phyloP scores from a whole-genome alignment of 64 coral and sea anemone genomes.

The Montipora sp. region DNA sequence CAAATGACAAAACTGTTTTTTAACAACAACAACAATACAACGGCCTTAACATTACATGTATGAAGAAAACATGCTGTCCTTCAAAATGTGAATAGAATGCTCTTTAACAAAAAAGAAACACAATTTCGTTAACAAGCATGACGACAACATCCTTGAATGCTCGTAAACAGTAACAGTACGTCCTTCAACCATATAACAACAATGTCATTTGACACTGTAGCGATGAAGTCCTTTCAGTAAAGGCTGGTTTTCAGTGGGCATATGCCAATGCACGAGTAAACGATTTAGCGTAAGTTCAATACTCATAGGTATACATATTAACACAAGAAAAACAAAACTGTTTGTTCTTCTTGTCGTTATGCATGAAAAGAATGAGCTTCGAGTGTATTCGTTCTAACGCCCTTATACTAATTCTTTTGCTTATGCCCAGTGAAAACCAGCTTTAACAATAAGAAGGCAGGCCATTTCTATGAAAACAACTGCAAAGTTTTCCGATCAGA shows the following conservation, averaged over 20 bases:
- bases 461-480: not conserved
- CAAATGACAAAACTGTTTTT: not conserved
- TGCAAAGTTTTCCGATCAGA: not conserved
- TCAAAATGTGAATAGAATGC: not conserved
- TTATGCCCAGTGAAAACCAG: not conserved
- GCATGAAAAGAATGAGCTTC: not conserved
- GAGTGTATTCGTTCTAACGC: not conserved
- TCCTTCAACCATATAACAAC: not conserved
- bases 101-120: not conserved
- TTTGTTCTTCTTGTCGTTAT: not conserved
- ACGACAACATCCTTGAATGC: not conserved
- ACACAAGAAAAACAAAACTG: not conserved
- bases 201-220: not conserved
- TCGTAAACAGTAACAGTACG: not conserved
- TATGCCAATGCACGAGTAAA: not conserved
- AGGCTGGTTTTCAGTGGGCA: not conserved
- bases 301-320: not conserved
- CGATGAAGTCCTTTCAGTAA: not conserved
- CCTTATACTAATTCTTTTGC: not conserved
- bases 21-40: not conserved
- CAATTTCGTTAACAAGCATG: not conserved
- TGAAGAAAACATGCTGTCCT: not conserved
- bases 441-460: not conserved
- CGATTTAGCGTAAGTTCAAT: not conserved
- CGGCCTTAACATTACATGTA: not conserved